A percentile compares a stretch with the other conserved stretches of the same genome.
Conservation (phyloP, 2,888 invertebrate genomes). For the Diplolepis rosae region DNA sequence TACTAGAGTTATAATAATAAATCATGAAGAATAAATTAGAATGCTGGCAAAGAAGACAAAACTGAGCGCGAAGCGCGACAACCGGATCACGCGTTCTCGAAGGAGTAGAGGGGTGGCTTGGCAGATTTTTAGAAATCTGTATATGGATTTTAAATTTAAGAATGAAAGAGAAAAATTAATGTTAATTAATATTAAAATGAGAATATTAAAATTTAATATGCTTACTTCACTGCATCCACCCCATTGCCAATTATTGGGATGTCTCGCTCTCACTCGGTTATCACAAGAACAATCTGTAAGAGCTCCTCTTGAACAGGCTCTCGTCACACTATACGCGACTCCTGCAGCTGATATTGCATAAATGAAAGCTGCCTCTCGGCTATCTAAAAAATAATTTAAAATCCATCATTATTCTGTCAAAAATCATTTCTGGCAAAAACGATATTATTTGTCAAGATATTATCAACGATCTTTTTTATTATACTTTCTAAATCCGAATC, state of each 20-base stretch:
- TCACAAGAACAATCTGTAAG: constrained; percentile 93
- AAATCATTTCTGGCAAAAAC: too few relatives aligned
- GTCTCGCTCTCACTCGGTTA: constrained; percentile 80
- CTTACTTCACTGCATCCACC: constrained; percentile 92
- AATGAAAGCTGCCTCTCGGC: constrained; percentile 91
- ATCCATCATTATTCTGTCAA: too few relatives aligned
- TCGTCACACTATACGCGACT: constrained; percentile 90
- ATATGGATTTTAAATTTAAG: background rate
- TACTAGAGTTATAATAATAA: too few relatives aligned
- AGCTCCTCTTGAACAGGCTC: constrained; percentile 90
- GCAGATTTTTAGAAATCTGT: too few relatives aligned
- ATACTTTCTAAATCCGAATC: too few relatives aligned
- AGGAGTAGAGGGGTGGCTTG: background rate
- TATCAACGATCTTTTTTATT: too few relatives aligned
- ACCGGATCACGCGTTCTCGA: too few relatives aligned
- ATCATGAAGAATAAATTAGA: too few relatives aligned
- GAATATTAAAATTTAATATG: constrained; percentile 23
- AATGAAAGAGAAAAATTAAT: constrained; percentile 4
- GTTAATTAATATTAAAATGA: too few relatives aligned
- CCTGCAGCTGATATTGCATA: constrained; percentile 92
- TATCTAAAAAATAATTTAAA: constrained; percentile 78
- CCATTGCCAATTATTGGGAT: constrained; percentile 91
- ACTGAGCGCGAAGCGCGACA: too few relatives aligned
- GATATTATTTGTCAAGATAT: too few relatives aligned
- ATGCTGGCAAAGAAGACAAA: too few relatives aligned